Conservation (phyloP, 2,797 vertebrate genomes). For the Periophthalmus magnuspinnatus region DNA sequence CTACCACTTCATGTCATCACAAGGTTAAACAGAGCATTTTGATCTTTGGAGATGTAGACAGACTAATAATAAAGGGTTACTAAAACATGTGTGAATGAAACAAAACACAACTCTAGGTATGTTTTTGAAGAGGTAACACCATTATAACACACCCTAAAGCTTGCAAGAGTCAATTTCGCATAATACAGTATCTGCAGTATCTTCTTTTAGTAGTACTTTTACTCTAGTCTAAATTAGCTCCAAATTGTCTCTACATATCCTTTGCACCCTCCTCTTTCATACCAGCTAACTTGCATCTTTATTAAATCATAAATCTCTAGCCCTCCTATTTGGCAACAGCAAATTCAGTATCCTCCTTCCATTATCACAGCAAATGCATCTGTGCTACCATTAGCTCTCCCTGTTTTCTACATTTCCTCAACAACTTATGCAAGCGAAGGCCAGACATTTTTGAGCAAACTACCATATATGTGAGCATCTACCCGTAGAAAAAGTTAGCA, state of each 20-base stretch:
- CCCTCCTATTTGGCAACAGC: no score
- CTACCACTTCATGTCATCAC: no score
- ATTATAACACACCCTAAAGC: no score
- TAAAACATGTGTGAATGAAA: no score
- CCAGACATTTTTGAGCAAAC: background rate
- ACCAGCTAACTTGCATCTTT: background rate
- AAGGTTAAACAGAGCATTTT: no score
- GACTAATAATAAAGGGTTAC: no score
- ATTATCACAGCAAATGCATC: background rate
- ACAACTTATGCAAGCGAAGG: background rate
- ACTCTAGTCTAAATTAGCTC: background rate
- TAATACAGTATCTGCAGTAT: no score
- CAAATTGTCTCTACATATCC: background rate
- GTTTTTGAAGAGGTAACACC: no score
- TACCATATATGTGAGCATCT: background rate
- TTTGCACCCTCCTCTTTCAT: background rate
- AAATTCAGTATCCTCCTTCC: background rate
- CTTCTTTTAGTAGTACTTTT: no score
- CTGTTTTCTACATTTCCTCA: background rate
- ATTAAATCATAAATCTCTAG: background rate
- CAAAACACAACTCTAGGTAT: no score
- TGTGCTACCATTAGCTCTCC: background rate
- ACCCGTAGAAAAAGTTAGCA: slow-evolving; percentile 4
- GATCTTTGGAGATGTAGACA: no score
- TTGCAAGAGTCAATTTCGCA: no score